Base-by-base conservation (phyloP, 2,888 invertebrate genomes). In the Latheticus oryzae region DNA sequence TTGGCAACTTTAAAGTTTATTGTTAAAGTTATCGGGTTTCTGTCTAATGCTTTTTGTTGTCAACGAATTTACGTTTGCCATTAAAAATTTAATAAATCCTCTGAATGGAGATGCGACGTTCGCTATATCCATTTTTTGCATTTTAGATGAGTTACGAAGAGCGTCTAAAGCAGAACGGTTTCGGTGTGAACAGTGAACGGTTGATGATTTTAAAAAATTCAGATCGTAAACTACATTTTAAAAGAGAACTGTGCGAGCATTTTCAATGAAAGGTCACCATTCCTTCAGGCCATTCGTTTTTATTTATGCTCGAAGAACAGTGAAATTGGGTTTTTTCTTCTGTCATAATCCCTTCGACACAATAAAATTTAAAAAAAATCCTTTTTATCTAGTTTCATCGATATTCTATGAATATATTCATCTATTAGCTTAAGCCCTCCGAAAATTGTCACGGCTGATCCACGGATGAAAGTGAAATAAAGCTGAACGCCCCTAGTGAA, bases 331-430 rank as follows among this genome's bases (percentile, higher is more conserved):
- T 45, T 48, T 48, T 48, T 48, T 50, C 23, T 24, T 26, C 21
- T 35, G 50, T 42, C 32, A 53, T 45, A 53, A 53, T 53, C 45
- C 35, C 37, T 33, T 13, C 26, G 33, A 47, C 38, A 21, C 37
- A 37, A 54, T 54, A 47, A 54, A 54, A 38, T 47, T 45, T 43
- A 54, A 54, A 54, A 28, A 16, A 7, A 38, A 23, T 26, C 35
- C 40, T 40, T 35, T 35, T 43, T 53, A 43, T 53, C 35, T 40
- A 40, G 26, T 40, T 28, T 8, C 17, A 56, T 54, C 53, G 40
- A 54, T 58, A 54, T 58, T 58, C 58, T 35, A 58, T 58, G 58
- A 58, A 58, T 58, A 58, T 47, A 58, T 58, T 45, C 52, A 52
- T 58, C 40, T 58, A 58, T 58, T 58, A 58, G 40, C 23, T 40